phyloP scores from a whole-genome alignment of 2,797 vertebrate species.

The Aeoliscus strigatus region DNA sequence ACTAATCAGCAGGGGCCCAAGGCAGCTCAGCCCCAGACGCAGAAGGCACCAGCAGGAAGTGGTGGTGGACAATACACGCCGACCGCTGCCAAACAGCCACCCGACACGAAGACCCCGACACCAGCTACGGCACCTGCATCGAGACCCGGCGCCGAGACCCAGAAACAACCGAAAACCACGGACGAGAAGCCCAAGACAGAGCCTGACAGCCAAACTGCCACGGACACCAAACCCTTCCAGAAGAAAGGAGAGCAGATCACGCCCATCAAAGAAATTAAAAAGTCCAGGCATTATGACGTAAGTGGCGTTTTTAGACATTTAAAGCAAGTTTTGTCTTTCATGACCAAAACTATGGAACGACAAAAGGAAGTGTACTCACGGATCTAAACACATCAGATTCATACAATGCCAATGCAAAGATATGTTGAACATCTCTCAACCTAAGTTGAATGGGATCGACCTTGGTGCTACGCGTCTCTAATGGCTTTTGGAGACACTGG shows the following conservation, averaged over 20 bases:
- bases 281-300: conserved; percentile 85
- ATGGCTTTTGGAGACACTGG: too few relatives aligned
- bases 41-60: conserved; percentile 54
- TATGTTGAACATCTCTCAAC: too few relatives aligned
- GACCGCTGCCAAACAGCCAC: conserved; percentile 66
- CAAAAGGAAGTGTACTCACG: too few relatives aligned
- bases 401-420: too few relatives aligned
- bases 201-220: conserved; percentile 51
- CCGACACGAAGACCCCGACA: conserved; percentile 60
- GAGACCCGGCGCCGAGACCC: conserved; percentile 50
- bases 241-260: conserved; percentile 72
- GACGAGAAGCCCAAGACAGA: conserved; percentile 60
- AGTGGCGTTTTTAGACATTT: conserved; percentile 59
- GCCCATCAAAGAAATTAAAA: conserved; percentile 72
- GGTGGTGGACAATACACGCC: conserved; percentile 57
- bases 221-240: conserved; percentile 63
- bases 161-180: conserved; percentile 55
- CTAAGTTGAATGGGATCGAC: too few relatives aligned
- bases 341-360: conserved; percentile 14
- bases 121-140: conserved; percentile 23
- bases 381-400: too few relatives aligned
- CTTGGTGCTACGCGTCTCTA: too few relatives aligned
- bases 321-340: too few relatives aligned
- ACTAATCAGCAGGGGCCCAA: conserved; percentile 60
- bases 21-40: conserved; percentile 40